Base-by-base conservation (phyloP, 1,140 invertebrate species). In the Linepithema humile region DNA sequence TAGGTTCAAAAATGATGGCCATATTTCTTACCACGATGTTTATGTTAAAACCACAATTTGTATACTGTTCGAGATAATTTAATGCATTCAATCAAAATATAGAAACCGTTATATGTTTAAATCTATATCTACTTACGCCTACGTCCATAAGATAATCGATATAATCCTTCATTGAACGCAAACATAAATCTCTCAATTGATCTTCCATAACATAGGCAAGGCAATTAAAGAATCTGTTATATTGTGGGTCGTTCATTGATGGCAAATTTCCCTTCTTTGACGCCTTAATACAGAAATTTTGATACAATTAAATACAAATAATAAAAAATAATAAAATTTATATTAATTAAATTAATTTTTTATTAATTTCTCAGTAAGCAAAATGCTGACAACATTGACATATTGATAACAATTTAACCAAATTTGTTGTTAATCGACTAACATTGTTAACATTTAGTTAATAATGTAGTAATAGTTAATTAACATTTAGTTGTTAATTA, bases 191-290 rank as follows among this genome's bases (percentile, higher is more conserved):
- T 92, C 98, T 97, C 29, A 99, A 93, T 89, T 98, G 97, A 85
- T 96, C 96, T 5, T 97, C 97, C 98, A 99, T 98, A 23, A 98
- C 94, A 20, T 96, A 96, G 6, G 97, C 96, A 1, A 98, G 95
- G 89, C 97, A 98, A 90, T 98, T 97, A 90, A 97, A 98, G 94
- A 98, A 98, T 67, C 96, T 75, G 95, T 89, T 96, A 96, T 89
- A 97, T 95, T 96, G 95, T 7, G 94, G 95, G 53, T 95, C 95
- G 59, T 96, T 95, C 10, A 96, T 95, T 77, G 96, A 95, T 7
- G 97, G 97, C 75, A 98, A 87, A 96, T 95, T 88, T 97, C 97
- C 85, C 96, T 96, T 72, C 59, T 83, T 97, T 97, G 86, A 95
- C 96, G 97, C 98, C 95, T 97, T 88, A 55, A 69, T 9, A 32